Percentiles rank a stretch among this genome's conserved stretches.
Conservation (phyloP, 2,888 invertebrate species). For the Hyposoter dolosus region DNA sequence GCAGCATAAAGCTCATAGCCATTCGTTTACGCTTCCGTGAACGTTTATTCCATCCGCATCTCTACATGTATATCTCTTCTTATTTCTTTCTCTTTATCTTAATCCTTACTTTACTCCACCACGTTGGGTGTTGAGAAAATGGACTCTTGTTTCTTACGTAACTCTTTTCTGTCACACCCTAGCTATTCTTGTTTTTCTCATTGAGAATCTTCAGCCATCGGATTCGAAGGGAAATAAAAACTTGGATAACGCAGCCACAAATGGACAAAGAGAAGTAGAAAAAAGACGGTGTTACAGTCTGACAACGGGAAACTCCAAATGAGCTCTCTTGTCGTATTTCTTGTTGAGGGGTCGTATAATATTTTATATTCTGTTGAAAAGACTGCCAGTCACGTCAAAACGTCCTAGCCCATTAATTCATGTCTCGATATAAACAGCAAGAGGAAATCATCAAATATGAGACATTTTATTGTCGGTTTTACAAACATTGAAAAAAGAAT, state of each 20-base stretch:
- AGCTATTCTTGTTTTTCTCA: constrained; percentile 6
- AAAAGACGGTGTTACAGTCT: constrained; percentile 37
- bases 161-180: neutral
- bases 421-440: neutral
- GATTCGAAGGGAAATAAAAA: constrained; percentile 7
- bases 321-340: constrained; percentile 59
- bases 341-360: constrained; percentile 29
- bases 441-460: neutral
- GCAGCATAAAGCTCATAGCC: neutral
- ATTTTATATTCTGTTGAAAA: neutral
- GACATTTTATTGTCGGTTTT: neutral
- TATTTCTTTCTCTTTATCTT: constrained; percentile 28
- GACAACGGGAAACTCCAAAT: constrained; percentile 64
- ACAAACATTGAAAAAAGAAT: neutral
- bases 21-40: constrained; percentile 12
- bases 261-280: constrained; percentile 41
- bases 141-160: constrained; percentile 46
- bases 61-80: constrained; percentile 12
- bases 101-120: constrained; percentile 17
- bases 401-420: neutral
- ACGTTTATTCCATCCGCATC: constrained; percentile 58
- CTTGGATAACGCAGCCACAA: constrained; percentile 7
- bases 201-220: constrained; percentile 22
- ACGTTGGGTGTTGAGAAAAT: constrained; percentile 6
- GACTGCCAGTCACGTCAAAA: neutral